These are phyloP conservation scores for Hypotaenidia philippensis DNA, from an alignment of 2,797 vertebrate species.

Conservation along the genomic window DNA sequence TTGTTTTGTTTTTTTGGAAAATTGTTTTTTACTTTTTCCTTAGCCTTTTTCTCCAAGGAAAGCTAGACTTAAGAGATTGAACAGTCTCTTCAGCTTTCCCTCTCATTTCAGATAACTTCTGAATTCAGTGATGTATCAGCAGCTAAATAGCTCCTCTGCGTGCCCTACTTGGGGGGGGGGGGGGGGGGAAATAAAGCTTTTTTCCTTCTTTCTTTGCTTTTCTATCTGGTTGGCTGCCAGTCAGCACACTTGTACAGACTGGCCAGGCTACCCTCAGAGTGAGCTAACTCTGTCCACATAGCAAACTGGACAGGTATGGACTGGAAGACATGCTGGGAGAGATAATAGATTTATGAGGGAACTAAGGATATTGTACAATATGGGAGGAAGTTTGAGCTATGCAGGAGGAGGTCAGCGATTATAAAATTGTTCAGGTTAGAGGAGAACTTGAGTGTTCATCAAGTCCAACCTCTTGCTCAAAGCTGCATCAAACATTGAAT, in stretches of 20 bases:
- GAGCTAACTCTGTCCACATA: neutral
- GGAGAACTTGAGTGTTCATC: neutral
- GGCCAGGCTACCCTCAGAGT: neutral
- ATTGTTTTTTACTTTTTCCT: neutral
- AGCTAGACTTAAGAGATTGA: neutral
- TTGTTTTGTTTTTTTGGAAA: fast-evolving
- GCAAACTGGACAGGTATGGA: neutral
- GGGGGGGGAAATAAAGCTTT: neutral
- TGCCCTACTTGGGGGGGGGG: neutral
- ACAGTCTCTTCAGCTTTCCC: neutral
- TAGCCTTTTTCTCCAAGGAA: conserved; percentile 1
- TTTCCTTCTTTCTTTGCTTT: neutral
- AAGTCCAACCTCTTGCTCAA: neutral
- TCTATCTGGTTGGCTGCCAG: neutral
- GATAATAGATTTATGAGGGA: neutral
- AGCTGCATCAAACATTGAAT: neutral
- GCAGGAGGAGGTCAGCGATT: neutral
- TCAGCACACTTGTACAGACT: neutral
- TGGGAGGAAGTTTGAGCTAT: neutral
- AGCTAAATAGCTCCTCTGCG: neutral
- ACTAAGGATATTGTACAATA: neutral
- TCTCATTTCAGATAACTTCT: neutral
- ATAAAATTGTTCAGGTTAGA: neutral
- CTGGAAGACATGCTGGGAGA: neutral
- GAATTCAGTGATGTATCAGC: neutral